Percentiles rank a stretch among this genome's conserved stretches.
Evolutionary conservation across 2,888 invertebrate genomes (phyloP).

Genomic region (Malthinus seriepunctatus): DNA sequence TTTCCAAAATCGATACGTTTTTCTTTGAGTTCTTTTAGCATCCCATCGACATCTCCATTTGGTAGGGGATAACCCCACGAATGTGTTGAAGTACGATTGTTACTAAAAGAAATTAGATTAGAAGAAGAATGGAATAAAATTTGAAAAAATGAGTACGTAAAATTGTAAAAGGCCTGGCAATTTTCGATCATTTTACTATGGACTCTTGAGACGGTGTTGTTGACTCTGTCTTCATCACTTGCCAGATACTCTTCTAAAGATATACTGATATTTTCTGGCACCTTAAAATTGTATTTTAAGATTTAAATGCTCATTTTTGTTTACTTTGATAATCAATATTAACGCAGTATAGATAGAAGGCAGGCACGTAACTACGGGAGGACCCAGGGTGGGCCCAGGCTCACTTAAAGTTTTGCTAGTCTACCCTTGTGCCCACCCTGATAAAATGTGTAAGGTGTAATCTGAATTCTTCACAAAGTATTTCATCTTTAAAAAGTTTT

Average conservation of each 20-base stretch:
- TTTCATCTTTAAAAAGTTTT: too few species aligned
- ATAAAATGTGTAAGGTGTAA: too few species aligned
- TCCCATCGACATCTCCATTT: slow-evolving; percentile 65
- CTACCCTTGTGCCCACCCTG: too few species aligned
- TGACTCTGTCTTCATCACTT: slow-evolving; percentile 46
- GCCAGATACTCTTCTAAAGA: slow-evolving; percentile 12
- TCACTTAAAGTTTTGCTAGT: too few species aligned
- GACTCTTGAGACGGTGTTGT: slow-evolving; percentile 67
- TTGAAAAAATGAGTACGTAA: slow-evolving; percentile 56
- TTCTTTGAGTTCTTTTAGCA: slow-evolving; percentile 63
- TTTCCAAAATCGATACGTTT: slow-evolving; percentile 67
- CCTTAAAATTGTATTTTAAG: not conserved
- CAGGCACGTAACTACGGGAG: too few species aligned
- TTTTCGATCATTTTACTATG: slow-evolving; percentile 63
- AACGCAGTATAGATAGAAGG: too few species aligned
- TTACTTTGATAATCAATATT: too few species aligned
- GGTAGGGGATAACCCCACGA: slow-evolving; percentile 67
- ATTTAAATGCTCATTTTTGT: too few species aligned
- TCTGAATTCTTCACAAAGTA: too few species aligned
- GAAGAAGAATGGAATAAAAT: not conserved
- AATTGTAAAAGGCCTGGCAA: slow-evolving; percentile 67
- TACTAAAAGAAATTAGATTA: slow-evolving; percentile 46
- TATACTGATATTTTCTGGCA: slow-evolving; percentile 3
- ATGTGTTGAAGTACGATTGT: slow-evolving; percentile 55
- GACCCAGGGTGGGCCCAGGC: too few species aligned